Conservation (phyloP, 2,797 vertebrate species). For the Halcyon leucocephala region DNA sequence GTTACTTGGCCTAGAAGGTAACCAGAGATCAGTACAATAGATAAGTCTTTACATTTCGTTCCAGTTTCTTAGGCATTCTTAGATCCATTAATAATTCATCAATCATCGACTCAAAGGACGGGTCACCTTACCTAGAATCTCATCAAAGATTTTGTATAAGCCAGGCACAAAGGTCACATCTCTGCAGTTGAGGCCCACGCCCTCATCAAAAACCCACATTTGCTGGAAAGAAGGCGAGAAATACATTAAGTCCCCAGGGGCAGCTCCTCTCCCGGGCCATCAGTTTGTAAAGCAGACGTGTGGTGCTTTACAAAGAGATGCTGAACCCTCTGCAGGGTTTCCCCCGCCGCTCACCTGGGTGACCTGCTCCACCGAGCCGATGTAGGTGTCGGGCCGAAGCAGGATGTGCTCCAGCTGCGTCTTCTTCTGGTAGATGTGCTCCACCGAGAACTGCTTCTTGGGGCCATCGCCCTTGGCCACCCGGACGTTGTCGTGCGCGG, state of each 20-base stretch:
- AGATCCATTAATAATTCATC: accelerated
- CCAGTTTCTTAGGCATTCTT: background rate
- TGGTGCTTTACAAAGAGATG: background rate
- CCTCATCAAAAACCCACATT: constrained; percentile 98
- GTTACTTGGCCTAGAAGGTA: accelerated
- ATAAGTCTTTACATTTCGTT: background rate
- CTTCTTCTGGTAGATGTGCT: constrained; percentile 98
- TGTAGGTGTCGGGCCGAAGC: constrained; percentile 97
- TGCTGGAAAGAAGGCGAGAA: constrained; percentile 81
- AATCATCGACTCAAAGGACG: background rate
- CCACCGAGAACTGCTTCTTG: constrained; percentile 87
- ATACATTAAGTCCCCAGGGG: accelerated
- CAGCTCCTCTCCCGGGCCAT: accelerated
- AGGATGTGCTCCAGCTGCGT: constrained; percentile 97
- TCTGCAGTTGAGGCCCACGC: constrained; percentile 88
- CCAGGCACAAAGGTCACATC: constrained; percentile 96
- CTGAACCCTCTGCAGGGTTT: accelerated
- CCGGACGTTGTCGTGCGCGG: constrained; percentile 83
- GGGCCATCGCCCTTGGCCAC: constrained; percentile 72
- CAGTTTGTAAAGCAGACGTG: background rate
- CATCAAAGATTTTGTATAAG: constrained; percentile 99
- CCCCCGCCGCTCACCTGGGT: constrained; percentile 83
- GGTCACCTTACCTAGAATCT: constrained; percentile 91
- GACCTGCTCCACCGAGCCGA: constrained; percentile 94
- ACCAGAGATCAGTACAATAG: background rate